Conservation (phyloP, 2,888 invertebrate genomes). For the Polyommatus icarus region DNA sequence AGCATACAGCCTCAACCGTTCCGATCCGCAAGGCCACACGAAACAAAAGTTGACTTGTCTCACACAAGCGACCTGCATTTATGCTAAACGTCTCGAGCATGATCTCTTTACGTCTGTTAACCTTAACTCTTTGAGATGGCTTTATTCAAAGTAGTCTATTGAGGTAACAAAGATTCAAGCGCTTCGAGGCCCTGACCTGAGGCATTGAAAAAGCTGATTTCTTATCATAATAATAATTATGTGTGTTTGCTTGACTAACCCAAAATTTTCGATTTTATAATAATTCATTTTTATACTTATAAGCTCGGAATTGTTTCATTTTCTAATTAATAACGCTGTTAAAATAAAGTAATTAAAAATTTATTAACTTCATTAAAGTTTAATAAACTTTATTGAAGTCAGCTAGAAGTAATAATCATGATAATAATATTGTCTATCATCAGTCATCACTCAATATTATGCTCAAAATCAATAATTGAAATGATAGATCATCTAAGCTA, state of each 20-base stretch:
- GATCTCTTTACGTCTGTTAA: background rate
- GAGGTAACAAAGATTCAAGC: background rate
- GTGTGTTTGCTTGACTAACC: no score
- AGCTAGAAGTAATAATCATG: no score
- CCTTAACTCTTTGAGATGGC: background rate
- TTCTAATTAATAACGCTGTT: no score
- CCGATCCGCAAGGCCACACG: background rate
- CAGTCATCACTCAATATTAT: no score
- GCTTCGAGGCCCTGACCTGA: background rate
- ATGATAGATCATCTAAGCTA: background rate
- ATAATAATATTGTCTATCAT: no score
- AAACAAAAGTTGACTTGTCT: background rate
- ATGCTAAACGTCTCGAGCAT: background rate
- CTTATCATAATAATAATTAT: background rate
- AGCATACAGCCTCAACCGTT: background rate
- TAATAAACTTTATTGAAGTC: no score
- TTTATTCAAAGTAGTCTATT: constrained; percentile 14
- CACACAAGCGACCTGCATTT: background rate
- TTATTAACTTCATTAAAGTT: no score
- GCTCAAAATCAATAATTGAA: no score
- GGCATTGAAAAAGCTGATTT: background rate
- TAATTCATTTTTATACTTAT: no score
- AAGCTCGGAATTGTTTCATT: no score
- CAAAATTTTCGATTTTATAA: no score
- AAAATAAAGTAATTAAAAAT: no score